These are phyloP conservation scores for Heteronetta atricapilla DNA, from an alignment of 2,113 vertebrate genomes.

Conservation along the genomic window DNA sequence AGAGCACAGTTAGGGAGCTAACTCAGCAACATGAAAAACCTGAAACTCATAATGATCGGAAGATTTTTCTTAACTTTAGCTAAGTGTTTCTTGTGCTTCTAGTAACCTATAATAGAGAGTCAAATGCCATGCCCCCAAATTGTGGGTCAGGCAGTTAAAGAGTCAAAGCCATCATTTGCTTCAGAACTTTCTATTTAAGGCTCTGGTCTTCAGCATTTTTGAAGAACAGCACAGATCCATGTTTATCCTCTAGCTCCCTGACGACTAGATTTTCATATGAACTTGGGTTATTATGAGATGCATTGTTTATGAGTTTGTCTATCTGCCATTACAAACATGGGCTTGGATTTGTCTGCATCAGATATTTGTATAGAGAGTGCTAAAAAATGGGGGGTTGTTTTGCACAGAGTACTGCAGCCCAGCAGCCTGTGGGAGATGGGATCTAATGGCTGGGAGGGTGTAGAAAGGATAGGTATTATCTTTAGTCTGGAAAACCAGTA, in stretches of 20 bases:
- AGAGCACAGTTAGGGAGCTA: conserved; percentile 9
- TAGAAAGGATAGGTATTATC: background rate
- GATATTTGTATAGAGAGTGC: background rate
- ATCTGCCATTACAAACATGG: background rate
- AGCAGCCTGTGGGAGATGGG: background rate
- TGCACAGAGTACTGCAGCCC: background rate
- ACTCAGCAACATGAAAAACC: background rate
- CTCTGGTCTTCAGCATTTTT: background rate
- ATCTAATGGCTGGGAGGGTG: background rate
- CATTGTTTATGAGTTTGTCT: background rate
- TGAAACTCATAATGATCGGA: conserved; percentile 33
- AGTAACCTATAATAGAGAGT: conserved; percentile 59
- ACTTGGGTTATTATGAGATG: background rate
- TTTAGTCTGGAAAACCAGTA: background rate
- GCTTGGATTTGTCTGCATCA: background rate
- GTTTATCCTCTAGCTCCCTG: background rate
- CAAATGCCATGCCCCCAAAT: background rate
- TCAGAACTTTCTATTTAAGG: conserved; percentile 11
- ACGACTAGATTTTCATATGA: background rate
- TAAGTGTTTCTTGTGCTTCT: conserved; percentile 30
- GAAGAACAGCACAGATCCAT: background rate
- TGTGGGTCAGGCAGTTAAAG: background rate
- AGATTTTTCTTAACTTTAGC: conserved; percentile 55
- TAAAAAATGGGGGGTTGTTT: background rate
- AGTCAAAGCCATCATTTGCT: conserved; percentile 8